A percentile compares a stretch with the other conserved stretches of the same genome.
Conservation (phyloP, 2,113 vertebrate genomes). For the Chionomys nivalis region DNA sequence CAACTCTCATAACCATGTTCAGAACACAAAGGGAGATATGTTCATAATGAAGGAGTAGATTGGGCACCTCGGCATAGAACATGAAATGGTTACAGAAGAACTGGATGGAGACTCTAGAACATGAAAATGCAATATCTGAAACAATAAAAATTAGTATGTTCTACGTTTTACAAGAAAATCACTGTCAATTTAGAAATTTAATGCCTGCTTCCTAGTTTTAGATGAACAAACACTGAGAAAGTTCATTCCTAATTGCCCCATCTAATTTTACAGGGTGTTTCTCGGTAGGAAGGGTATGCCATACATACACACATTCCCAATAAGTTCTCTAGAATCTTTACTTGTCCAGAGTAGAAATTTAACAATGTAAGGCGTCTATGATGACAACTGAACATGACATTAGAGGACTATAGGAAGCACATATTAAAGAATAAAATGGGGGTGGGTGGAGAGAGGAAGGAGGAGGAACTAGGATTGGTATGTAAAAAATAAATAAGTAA, state of each 20-base stretch:
- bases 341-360: neutral
- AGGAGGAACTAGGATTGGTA: too few species aligned
- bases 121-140: neutral
- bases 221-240: neutral
- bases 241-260: neutral
- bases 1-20: neutral
- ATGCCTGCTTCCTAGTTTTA: neutral
- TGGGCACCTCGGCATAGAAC: neutral
- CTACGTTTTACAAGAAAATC: conserved; percentile 24
- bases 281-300: neutral
- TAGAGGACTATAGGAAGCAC: neutral
- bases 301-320: neutral
- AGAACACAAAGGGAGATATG: neutral
- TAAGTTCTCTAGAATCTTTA: neutral
- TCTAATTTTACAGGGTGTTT: neutral
- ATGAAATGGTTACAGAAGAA: neutral
- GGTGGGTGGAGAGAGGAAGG: too few species aligned
- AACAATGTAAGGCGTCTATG: neutral
- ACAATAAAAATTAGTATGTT: neutral
- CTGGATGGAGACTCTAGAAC: neutral
- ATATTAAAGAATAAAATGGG: neutral
- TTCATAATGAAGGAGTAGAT: neutral
- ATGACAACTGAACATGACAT: neutral
- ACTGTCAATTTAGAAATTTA: neutral
- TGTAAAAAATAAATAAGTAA: too few species aligned